Percentiles rank a stretch among this genome's conserved stretches.
These are phyloP conservation scores for Peromyscus maniculatus DNA, from an alignment of 2,113 vertebrate species.

Conservation along the genomic window DNA sequence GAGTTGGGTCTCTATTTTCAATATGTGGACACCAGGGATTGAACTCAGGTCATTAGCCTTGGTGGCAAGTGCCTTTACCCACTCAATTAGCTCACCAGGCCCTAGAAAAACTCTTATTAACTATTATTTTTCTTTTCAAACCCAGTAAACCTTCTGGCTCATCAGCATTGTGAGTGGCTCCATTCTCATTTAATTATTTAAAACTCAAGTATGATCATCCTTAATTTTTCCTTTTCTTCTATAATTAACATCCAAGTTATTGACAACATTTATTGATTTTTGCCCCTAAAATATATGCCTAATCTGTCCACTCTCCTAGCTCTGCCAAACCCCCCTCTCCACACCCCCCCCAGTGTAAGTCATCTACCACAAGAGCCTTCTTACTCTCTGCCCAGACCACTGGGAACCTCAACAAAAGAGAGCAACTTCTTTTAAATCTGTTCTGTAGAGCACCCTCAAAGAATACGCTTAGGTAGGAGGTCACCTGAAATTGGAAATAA, in stretches of 20 bases:
- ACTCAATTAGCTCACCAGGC: background rate
- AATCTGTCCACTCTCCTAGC: background rate
- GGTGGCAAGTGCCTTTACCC: background rate
- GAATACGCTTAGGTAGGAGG: background rate
- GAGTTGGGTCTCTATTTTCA: background rate
- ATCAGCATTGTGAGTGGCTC: background rate
- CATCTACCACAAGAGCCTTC: background rate
- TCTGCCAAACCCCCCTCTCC: background rate
- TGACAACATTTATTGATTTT: conserved; percentile 6
- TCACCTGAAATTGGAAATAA: conserved; percentile 38
- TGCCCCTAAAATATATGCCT: background rate
- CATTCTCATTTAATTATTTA: background rate
- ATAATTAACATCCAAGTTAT: background rate
- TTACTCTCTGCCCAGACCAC: background rate
- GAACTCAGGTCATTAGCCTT: background rate
- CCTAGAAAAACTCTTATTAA: background rate
- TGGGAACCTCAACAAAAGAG: background rate
- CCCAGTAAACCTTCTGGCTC: background rate
- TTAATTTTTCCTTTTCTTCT: conserved; percentile 39
- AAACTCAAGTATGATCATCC: background rate
- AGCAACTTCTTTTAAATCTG: background rate
- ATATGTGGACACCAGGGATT: background rate
- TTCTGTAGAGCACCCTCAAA: background rate
- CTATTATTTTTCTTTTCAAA: conserved; percentile 47
- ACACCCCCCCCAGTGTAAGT: background rate